Conservation (phyloP, 2,113 vertebrate species). For the Chionodraco myersi region DNA sequence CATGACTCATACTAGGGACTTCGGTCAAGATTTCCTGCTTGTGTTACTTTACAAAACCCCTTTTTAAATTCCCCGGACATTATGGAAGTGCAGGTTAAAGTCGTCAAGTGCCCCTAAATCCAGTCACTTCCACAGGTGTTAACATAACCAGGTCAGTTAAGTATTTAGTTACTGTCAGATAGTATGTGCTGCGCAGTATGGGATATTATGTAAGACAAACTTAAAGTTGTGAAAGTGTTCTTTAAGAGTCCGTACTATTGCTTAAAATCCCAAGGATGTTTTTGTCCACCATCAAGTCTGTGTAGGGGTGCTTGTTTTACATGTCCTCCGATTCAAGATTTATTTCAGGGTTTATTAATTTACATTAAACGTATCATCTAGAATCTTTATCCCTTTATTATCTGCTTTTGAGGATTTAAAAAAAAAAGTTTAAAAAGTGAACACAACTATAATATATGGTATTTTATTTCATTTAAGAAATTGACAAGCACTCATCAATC, state of each 20-base stretch:
- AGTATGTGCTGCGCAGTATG: not conserved
- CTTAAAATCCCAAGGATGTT: not conserved
- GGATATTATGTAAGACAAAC: not conserved
- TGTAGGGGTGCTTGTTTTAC: not conserved
- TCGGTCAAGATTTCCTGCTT: not conserved
- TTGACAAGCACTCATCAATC: slow-evolving; percentile 85
- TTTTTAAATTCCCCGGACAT: not conserved
- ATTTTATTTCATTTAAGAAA: slow-evolving; percentile 86
- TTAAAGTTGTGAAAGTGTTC: not conserved
- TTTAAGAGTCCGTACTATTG: not conserved
- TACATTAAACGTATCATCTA: no score
- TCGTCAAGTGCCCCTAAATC: no score
- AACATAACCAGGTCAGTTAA: not conserved
- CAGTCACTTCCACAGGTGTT: no score
- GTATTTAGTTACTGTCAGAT: not conserved
- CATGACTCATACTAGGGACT: not conserved
- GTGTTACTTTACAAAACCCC: not conserved
- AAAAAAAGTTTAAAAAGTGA: not conserved
- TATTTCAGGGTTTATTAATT: no score
- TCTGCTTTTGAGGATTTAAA: not conserved
- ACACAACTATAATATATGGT: slow-evolving; percentile 74
- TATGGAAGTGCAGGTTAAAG: not conserved
- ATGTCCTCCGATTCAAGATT: no score
- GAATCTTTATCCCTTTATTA: no score
- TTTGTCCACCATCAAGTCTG: not conserved